phyloP scores from a whole-genome alignment of 2,113 vertebrate species.

The Gadus macrocephalus region DNA sequence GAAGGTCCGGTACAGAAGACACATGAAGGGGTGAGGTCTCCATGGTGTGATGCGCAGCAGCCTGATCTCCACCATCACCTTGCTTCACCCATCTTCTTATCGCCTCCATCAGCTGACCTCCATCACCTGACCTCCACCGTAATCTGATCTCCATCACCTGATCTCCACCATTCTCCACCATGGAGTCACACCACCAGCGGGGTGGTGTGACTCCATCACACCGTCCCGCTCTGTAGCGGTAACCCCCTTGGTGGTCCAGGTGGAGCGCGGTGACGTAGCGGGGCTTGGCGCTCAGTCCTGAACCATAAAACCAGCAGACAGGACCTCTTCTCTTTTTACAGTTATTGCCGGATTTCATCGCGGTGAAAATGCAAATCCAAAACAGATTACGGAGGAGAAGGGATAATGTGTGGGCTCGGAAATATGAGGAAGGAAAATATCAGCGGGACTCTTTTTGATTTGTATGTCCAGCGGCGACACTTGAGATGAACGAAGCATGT shows the following conservation, averaged over 20 bases:
- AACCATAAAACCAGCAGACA: conserved; percentile 45
- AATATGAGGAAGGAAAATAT: conserved; percentile 56
- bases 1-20: too few relatives aligned
- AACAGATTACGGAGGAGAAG: conserved; percentile 43
- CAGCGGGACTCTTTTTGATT: conserved; percentile 45
- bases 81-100: too few relatives aligned
- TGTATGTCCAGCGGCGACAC: conserved; percentile 51
- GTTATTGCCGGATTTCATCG: conserved; percentile 30
- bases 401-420: conserved; percentile 48
- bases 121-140: too few relatives aligned
- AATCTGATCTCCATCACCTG: background rate
- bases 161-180: too few relatives aligned
- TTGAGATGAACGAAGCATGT: conserved; percentile 54
- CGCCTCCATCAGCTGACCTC: too few relatives aligned
- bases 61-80: too few relatives aligned
- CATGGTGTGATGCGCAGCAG: too few relatives aligned
- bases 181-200: too few relatives aligned
- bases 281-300: conserved; percentile 44
- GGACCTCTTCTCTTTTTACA: conserved; percentile 21
- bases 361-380: conserved; percentile 51
- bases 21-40: too few relatives aligned
- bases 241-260: conserved; percentile 60
- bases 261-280: conserved; percentile 36
- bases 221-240: conserved; percentile 35
- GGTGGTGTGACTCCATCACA: conserved; percentile 35